Conservation (phyloP, 1,140 invertebrate species). For the Lithobius niger region DNA sequence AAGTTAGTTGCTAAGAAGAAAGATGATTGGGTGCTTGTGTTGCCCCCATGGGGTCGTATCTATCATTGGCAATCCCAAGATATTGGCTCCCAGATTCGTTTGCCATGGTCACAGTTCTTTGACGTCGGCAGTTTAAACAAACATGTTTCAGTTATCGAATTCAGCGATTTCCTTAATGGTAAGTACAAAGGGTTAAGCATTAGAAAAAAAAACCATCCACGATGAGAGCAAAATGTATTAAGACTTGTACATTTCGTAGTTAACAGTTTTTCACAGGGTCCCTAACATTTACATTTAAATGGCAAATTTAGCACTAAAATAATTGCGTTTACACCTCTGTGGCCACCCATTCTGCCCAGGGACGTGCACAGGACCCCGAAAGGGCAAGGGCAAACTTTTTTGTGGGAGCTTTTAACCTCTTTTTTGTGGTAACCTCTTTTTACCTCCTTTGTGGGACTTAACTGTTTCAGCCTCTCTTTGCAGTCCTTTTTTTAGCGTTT, state of each 20-base stretch:
- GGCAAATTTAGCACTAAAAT: too few species aligned
- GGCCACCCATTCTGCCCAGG: not conserved
- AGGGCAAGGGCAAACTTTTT: too few species aligned
- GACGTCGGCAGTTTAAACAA: conserved; percentile 60
- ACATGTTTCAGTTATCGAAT: conserved; percentile 77
- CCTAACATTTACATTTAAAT: not conserved
- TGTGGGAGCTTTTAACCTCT: too few species aligned
- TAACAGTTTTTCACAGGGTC: not conserved
- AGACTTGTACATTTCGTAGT: not conserved
- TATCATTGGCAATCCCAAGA: conserved; percentile 72
- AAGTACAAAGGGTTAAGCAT: conserved; percentile 12
- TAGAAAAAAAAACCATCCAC: not conserved
- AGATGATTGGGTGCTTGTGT: conserved; percentile 41
- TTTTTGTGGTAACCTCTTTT: too few species aligned
- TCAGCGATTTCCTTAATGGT: conserved; percentile 62
- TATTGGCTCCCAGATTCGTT: conserved; percentile 35
- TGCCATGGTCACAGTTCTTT: conserved; percentile 75
- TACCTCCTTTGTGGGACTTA: too few species aligned
- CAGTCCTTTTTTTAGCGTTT: not conserved
- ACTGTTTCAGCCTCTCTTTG: too few species aligned
- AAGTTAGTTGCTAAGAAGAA: conserved; percentile 36
- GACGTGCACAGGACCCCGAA: too few species aligned
- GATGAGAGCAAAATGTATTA: not conserved
- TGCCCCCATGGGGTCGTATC: conserved; percentile 80
- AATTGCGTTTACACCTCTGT: not conserved